Conservation (phyloP, 2,888 invertebrate species). For the Dasypogon diadema region DNA sequence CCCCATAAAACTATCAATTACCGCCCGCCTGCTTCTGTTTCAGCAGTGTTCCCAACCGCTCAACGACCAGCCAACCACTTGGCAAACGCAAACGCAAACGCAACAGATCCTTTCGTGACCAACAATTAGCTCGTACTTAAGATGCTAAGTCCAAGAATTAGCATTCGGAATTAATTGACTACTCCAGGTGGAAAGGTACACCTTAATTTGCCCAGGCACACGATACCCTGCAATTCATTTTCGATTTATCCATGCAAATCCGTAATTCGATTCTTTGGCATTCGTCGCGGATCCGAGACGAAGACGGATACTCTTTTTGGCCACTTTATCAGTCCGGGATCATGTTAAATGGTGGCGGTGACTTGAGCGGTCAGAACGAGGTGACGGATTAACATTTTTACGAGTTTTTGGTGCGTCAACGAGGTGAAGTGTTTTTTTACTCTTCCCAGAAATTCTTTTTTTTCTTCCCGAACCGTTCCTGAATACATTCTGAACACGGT, state of each 20-base stretch:
- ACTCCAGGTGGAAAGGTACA: background rate
- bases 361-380: background rate
- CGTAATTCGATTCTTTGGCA: constrained; percentile 31
- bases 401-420: background rate
- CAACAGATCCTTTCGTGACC: constrained; percentile 49
- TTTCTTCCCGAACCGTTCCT: background rate
- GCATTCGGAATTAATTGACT: constrained; percentile 49
- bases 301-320: too few species aligned
- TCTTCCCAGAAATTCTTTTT: background rate
- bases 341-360: background rate
- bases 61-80: background rate
- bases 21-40: background rate
- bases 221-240: background rate
- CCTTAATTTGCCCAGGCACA: background rate
- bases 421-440: too few species aligned
- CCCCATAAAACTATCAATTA: constrained; percentile 37
- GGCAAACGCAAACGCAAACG: constrained; percentile 5
- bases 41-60: background rate
- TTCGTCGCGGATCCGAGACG: background rate
- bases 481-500: too few species aligned
- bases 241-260: background rate
- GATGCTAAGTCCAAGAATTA: constrained; percentile 21
- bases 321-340: background rate
- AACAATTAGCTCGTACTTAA: constrained; percentile 36
- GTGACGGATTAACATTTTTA: background rate